These are phyloP conservation scores for Brachymystax lenok DNA, from an alignment of 2,797 vertebrate genomes.

Conservation along the genomic window DNA sequence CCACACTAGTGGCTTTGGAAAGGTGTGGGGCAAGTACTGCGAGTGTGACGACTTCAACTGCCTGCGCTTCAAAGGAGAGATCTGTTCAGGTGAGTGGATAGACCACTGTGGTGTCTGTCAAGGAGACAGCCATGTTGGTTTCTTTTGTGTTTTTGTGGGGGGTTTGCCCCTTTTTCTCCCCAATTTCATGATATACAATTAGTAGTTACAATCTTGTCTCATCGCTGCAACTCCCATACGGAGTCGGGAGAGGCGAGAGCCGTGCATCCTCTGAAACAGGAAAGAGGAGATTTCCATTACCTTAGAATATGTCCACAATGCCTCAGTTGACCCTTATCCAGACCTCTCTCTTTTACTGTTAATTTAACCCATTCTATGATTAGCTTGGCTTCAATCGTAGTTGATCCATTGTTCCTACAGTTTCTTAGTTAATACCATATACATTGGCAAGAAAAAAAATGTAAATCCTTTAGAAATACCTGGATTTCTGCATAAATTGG, in stretches of 20 bases:
- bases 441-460: too few species aligned
- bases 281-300: constrained; percentile 27
- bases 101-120: neutral
- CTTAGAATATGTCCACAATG: constrained; percentile 9
- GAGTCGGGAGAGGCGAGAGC: too few species aligned
- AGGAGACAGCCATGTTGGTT: neutral
- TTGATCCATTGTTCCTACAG: too few species aligned
- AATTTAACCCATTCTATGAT: neutral
- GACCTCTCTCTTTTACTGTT: neutral
- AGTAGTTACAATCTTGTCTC: too few species aligned
- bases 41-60: constrained; percentile 96
- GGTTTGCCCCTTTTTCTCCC: too few species aligned
- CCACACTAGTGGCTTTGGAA: constrained; percentile 82
- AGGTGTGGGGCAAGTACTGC: constrained; percentile 90
- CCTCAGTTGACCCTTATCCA: neutral
- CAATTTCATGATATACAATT: too few species aligned
- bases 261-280: neutral
- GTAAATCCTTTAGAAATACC: too few species aligned
- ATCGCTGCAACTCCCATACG: too few species aligned
- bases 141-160: neutral
- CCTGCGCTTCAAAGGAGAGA: constrained; percentile 84
- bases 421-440: too few species aligned
- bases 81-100: constrained; percentile 86
- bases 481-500: too few species aligned
- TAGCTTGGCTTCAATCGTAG: neutral